These are phyloP conservation scores for Dendrolimus pini DNA, from an alignment of 2,888 invertebrate species.

Conservation along the genomic window DNA sequence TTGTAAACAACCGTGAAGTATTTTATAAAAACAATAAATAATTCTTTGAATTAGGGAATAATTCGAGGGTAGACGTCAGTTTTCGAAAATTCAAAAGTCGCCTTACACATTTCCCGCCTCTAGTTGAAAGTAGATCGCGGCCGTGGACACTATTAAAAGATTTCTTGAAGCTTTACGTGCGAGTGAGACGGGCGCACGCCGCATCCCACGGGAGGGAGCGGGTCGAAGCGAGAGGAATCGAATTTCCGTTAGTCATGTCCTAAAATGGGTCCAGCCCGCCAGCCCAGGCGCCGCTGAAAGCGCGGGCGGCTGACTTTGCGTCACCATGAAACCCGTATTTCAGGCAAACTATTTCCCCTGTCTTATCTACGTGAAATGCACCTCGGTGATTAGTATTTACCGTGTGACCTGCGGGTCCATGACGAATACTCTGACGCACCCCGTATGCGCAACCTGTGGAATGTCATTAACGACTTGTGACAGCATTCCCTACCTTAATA, in stretches of 20 bases:
- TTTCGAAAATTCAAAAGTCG: slow-evolving; percentile 40
- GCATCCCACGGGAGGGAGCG: slow-evolving; percentile 67
- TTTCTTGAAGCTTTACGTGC: slow-evolving; percentile 73
- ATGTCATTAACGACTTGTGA: slow-evolving; percentile 66
- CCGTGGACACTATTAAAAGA: slow-evolving; percentile 78
- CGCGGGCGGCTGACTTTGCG: slow-evolving; percentile 73
- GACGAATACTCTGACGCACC: slow-evolving; percentile 63
- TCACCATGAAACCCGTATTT: slow-evolving; percentile 72
- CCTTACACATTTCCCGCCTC: slow-evolving; percentile 68
- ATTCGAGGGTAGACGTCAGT: slow-evolving; percentile 28
- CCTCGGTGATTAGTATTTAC: slow-evolving; percentile 26
- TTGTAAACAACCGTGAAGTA: background rate
- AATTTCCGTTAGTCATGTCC: slow-evolving; percentile 84
- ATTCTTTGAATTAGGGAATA: slow-evolving; percentile 5
- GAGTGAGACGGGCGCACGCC: slow-evolving; percentile 60
- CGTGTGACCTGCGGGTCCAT: slow-evolving; percentile 40
- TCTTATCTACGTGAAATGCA: slow-evolving; percentile 52
- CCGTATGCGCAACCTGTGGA: slow-evolving; percentile 48
- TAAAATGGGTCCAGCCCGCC: slow-evolving; percentile 82
- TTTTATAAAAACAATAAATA: slow-evolving; percentile 7
- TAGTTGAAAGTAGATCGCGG: slow-evolving; percentile 75
- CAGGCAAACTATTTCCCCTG: slow-evolving; percentile 59
- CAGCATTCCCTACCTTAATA: slow-evolving; percentile 28
- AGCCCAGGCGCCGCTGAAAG: slow-evolving; percentile 77
- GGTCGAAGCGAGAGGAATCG: slow-evolving; percentile 74